Conservation (phyloP, 2,888 invertebrate species). For the Mycalesis mineus region DNA sequence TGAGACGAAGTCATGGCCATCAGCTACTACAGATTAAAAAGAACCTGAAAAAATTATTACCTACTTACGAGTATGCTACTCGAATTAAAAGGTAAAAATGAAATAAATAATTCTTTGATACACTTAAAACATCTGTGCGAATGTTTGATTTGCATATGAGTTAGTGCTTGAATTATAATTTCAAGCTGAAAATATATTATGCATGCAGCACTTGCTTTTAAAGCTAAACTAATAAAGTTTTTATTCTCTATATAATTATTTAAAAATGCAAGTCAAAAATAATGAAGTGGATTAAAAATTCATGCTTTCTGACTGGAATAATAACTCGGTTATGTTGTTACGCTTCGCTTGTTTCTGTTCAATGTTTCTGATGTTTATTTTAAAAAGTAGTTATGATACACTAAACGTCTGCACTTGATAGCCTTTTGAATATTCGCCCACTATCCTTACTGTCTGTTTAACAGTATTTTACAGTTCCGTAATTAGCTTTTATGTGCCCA, state of each 20-base stretch:
- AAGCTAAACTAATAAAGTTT: constrained; percentile 12
- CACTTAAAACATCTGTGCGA: constrained; percentile 12
- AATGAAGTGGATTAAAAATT: constrained; percentile 6
- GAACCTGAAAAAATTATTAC: no score
- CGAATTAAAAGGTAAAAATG: not conserved
- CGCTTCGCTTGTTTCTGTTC: not conserved
- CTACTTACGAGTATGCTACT: no score
- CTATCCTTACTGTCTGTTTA: no score
- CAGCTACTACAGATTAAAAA: no score
- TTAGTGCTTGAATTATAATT: constrained; percentile 13
- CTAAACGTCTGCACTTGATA: not conserved
- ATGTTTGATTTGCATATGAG: constrained; percentile 16
- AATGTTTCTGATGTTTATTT: not conserved
- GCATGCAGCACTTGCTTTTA: constrained; percentile 13
- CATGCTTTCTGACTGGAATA: constrained; percentile 3
- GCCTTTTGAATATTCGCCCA: not conserved
- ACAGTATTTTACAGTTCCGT: no score
- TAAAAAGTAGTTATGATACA: not conserved
- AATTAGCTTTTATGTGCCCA: no score
- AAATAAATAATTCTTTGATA: constrained; percentile 7
- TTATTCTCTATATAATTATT: not conserved
- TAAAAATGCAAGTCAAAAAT: constrained; percentile 6
- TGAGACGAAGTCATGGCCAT: no score
- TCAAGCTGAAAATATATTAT: constrained; percentile 9
- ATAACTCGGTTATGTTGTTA: not conserved